Evolutionary conservation across 30 jellyfish, hydroid and myxozoan species (phyloP), one percentile per base, ranked within the genome.

Genomic region (Aurelia sp.): DNA sequence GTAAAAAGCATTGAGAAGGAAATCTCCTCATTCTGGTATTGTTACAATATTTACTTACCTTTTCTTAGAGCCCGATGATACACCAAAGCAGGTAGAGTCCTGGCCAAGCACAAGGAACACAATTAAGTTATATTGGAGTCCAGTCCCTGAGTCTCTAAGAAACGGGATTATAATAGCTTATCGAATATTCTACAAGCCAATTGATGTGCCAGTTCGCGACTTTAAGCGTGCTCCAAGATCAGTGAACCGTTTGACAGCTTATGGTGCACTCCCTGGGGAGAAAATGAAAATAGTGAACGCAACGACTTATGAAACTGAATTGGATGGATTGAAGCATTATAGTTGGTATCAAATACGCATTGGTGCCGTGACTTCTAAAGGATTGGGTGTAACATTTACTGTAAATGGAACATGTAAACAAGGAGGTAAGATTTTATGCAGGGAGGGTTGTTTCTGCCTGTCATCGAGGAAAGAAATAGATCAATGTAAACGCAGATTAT

Each of bases 261-360:
- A 55, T 40, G 93, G 93, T 55, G 93, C 93, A 21, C 71, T 35
- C 17, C 86, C 87, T 6, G 87, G 93, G 8, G 93, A 84, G 65
- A 73, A 72, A 63, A 66, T 72, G 61, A 37, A 70, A 51, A 69
- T 55, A 16, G 93, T 84, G 48, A 72, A 84, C 41, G 82, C 76
- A 19, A 30, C 93, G 3, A 62, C 93, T 31, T 72, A 35, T 47
- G 66, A 72, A 27, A 59, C 78, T 30, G 79, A 73, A 37, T 41
- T 84, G 13, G 87, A 4, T n/a, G 75, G 64, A 13, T 40, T 84
- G 12, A 22, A 40, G 50, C 64, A 60, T 12, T 72, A 58, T 76
- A 84, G 87, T 27, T 84, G 93, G 93, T 84, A 84, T 62, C 87
- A 84, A 48, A 52, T 84, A 3, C 66, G 93, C 62, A 74, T 84